Evolutionary conservation across 1,140 invertebrate species (phyloP).

Genomic region (Homarus americanus): DNA sequence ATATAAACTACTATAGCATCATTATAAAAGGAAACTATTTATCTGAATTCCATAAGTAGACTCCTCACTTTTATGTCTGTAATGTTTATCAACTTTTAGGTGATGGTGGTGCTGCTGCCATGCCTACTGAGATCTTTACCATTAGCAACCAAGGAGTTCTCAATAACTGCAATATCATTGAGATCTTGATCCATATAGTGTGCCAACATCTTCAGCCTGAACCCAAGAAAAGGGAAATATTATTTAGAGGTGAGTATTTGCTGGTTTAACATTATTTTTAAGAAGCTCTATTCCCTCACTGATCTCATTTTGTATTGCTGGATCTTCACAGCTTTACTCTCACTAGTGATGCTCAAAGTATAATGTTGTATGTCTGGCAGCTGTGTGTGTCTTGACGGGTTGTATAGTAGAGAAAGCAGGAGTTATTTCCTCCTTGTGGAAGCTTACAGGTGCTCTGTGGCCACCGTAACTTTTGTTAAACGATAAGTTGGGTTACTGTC

Average conservation of each 20-base stretch:
- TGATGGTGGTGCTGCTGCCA: background rate
- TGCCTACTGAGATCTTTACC: background rate
- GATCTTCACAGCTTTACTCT: background rate
- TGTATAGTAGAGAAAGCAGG: too few species aligned
- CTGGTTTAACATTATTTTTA: background rate
- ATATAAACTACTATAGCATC: too few species aligned
- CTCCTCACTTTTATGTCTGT: background rate
- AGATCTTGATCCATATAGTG: conserved; percentile 30
- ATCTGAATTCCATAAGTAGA: background rate
- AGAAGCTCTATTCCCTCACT: background rate
- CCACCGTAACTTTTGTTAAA: too few species aligned
- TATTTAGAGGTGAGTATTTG: conserved; percentile 32
- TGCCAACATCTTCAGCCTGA: conserved; percentile 30
- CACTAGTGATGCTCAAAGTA: too few species aligned
- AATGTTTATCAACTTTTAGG: background rate
- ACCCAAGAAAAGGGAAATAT: background rate
- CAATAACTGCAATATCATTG: conserved; percentile 36
- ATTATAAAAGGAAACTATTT: background rate
- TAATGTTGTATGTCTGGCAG: too few species aligned
- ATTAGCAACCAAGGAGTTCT: background rate
- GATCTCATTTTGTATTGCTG: background rate
- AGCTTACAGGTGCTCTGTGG: too few species aligned
- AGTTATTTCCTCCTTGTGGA: too few species aligned
- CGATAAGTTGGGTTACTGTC: too few species aligned
- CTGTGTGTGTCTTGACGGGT: too few species aligned